Base-by-base conservation (phyloP, 2,888 invertebrate species). In the Bruchidius siliquastri region DNA sequence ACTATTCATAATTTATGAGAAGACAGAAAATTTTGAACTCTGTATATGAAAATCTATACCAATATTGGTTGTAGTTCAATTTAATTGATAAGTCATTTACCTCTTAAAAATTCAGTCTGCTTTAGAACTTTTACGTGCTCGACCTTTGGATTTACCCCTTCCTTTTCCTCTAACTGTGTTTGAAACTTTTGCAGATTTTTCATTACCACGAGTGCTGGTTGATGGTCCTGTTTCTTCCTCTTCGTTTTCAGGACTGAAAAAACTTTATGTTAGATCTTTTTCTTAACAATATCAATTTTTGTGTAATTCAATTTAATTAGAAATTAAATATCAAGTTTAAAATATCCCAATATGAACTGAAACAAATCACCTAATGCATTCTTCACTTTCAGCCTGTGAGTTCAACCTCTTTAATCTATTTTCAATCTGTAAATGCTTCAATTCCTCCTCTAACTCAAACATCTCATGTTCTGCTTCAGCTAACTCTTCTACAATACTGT, bases 361-460 rank as follows among this genome's bases (percentile, higher is more conserved):
- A 26, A 26, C 26, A 4, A 8, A 49, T 49, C 13, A 49, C 49
- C 49, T 49, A 8, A 49, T 49, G 13, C 18, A 13, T 49, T 49
- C 49, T 1, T 49, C 49, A 49, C 8, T 18, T 1, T 49, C 49
- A 49, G 6, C 49, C 18, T 49, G 49, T 1, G 49, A 49, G 18
- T 49, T 49, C 13, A 49, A 49, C 49, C 8, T 18, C 49, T 49
- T 49, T 13, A 49, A 49, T 68, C 71, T 72, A 67, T 69, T 73
- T 66, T 68, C 71, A 68, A 71, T 76, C 70, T 74, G 72, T 32
- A 76, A 75, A 30, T 70, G 78, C 70, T 83, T 83, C 26, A 87
- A 83, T 81, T 87, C 85, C 8, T 82, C 72, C 76, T 88, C 87
- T 18, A 87, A 82, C 22, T 85, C 81, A 73, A 83, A 85, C 21